Percentiles rank a stretch among this genome's conserved stretches.
phyloP scores from a whole-genome alignment of 2,797 vertebrate genomes.

The Distichodus sexfasciatus region DNA sequence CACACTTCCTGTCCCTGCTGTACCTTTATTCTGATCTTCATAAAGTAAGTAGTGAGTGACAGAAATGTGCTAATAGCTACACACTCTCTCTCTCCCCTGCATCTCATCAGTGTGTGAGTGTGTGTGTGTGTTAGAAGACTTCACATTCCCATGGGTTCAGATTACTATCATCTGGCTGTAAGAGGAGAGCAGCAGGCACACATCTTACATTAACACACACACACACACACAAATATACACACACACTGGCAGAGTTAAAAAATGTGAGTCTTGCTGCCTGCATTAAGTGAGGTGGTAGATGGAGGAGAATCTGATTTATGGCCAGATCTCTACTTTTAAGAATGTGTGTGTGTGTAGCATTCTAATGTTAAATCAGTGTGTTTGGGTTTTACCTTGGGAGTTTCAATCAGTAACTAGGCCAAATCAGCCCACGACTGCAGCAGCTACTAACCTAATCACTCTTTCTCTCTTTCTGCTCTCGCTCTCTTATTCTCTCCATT shows the following conservation, averaged over 20 bases:
- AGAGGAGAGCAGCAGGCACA: slow-evolving; percentile 46
- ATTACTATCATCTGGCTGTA: slow-evolving; percentile 56
- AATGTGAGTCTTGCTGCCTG: slow-evolving; percentile 20
- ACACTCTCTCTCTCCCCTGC: neutral
- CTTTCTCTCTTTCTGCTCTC: neutral
- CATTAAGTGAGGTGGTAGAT: slow-evolving; percentile 19
- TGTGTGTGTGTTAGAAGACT: slow-evolving; percentile 16
- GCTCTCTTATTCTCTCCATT: neutral
- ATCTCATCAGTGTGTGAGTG: neutral
- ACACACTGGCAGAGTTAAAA: slow-evolving; percentile 1
- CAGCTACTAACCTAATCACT: too few species aligned
- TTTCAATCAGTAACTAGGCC: slow-evolving; percentile 17
- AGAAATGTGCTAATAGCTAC: too few species aligned
- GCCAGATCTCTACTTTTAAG: neutral
- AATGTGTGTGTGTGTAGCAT: neutral
- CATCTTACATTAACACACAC: slow-evolving; percentile 28
- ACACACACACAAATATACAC: slow-evolving; percentile 23
- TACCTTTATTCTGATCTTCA: too few species aligned
- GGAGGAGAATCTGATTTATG: slow-evolving; percentile 22
- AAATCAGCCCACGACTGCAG: too few species aligned
- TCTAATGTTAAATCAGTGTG: slow-evolving; percentile 29
- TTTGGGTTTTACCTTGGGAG: slow-evolving; percentile 31
- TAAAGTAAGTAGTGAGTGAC: too few species aligned
- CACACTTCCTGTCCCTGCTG: too few species aligned
- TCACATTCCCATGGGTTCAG: slow-evolving; percentile 55